A percentile compares a stretch with the other conserved stretches of the same genome.
Evolutionary conservation across 2,113 vertebrate species (phyloP).

Genomic region (Syrrhaptes paradoxus): DNA sequence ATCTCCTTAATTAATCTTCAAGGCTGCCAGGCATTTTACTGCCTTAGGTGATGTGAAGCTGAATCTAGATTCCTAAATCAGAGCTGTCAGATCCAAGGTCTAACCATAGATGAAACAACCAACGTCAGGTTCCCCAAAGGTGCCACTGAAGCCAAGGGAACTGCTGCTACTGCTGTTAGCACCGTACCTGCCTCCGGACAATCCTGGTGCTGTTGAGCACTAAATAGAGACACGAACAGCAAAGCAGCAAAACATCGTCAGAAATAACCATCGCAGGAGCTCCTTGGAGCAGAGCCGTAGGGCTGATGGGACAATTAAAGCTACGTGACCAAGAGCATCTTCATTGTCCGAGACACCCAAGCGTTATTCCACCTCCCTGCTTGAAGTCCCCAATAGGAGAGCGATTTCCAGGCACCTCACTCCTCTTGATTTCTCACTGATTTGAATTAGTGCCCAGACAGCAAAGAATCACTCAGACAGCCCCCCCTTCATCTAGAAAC

Average conservation of each 20-base stretch:
- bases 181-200: background rate
- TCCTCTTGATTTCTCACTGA: background rate
- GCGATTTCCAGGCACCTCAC: background rate
- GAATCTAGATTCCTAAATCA: conserved; percentile 37
- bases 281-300: background rate
- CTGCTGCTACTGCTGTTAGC: background rate
- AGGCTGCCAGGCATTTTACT: conserved; percentile 25
- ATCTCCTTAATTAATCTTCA: conserved; percentile 61
- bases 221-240: background rate
- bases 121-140: background rate
- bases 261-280: background rate
- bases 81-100: background rate
- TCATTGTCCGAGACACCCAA: background rate
- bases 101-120: background rate
- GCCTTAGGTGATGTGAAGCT: conserved; percentile 61
- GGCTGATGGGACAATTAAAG: background rate
- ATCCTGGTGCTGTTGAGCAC: background rate
- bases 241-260: background rate
- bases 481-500: background rate
- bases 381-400: background rate
- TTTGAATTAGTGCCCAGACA: background rate
- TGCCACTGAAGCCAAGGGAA: background rate
- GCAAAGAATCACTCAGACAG: background rate
- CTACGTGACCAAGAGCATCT: background rate
- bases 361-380: background rate